Conservation (phyloP, 1,140 invertebrate genomes). For the Ceratosolen solmsi region DNA sequence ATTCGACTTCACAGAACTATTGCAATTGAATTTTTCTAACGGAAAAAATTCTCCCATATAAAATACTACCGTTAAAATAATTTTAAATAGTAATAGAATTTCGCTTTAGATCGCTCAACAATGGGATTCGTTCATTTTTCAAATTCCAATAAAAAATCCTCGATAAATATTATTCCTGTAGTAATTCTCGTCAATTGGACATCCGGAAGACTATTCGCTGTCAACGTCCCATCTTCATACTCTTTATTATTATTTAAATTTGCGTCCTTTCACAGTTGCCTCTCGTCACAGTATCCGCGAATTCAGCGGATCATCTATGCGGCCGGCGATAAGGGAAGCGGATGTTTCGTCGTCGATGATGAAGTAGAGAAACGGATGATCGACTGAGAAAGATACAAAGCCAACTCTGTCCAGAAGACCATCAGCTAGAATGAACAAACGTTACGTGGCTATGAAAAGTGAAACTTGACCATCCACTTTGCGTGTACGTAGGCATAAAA, state of each 20-base stretch:
- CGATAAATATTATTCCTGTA: too few species aligned
- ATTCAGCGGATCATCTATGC: conserved; percentile 86
- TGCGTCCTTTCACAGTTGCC: too few species aligned
- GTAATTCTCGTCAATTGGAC: too few species aligned
- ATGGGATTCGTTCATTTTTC: too few species aligned
- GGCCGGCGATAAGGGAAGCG: conserved; percentile 84
- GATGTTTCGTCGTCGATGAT: conserved; percentile 85
- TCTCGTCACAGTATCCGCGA: conserved; percentile 77
- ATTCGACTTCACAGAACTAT: too few species aligned
- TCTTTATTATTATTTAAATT: conserved; percentile 49
- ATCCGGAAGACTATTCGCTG: too few species aligned
- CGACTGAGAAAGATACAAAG: conserved; percentile 81
- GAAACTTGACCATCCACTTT: not conserved
- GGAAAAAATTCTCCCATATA: too few species aligned
- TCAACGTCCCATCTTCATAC: conserved; percentile 7
- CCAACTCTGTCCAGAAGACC: conserved; percentile 64
- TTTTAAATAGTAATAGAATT: too few species aligned
- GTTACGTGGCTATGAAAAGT: not conserved
- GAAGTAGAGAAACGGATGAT: conserved; percentile 87
- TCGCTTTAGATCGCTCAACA: too few species aligned
- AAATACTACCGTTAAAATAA: too few species aligned
- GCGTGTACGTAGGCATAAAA: not conserved
- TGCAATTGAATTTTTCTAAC: too few species aligned
- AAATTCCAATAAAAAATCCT: too few species aligned
- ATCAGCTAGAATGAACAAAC: conserved; percentile 49